Conservation (phyloP, 2,113 vertebrate species). For the Paramisgurnus dabryanus region DNA sequence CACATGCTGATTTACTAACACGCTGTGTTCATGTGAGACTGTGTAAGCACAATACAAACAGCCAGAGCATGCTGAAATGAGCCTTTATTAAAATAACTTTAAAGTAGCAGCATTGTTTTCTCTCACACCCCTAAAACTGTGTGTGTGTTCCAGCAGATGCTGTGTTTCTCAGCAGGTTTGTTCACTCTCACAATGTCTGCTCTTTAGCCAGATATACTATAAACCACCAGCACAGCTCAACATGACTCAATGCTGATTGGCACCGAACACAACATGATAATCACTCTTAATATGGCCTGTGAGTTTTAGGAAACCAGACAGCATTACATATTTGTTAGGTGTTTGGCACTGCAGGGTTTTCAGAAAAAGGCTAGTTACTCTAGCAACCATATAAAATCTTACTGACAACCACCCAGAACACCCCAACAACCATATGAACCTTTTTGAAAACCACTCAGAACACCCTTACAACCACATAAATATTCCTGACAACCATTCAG, state of each 20-base stretch:
- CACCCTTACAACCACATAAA: too few relatives aligned
- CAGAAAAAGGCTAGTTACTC: too few relatives aligned
- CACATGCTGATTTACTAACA: constrained; percentile 34
- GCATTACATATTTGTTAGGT: background rate
- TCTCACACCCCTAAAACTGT: too few relatives aligned
- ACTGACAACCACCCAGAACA: too few relatives aligned
- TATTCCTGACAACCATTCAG: too few relatives aligned
- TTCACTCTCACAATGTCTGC: constrained; percentile 6
- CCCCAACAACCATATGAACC: too few relatives aligned
- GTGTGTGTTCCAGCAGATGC: constrained; percentile 34
- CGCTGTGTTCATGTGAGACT: constrained; percentile 23
- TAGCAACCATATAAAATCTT: too few relatives aligned
- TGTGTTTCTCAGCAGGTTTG: constrained; percentile 20
- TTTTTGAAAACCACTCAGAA: too few relatives aligned
- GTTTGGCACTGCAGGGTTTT: background rate
- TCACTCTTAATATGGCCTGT: background rate
- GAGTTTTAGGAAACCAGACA: background rate
- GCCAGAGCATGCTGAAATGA: background rate
- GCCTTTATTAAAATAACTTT: background rate
- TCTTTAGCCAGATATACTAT: constrained; percentile 25
- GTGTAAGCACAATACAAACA: background rate
- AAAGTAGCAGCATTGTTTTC: background rate
- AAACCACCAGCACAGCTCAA: background rate
- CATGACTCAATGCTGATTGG: background rate
- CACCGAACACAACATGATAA: background rate